Percentiles rank a stretch among this genome's conserved stretches.
Conservation (phyloP, 2,113 vertebrate genomes). For the Hemiscyllium ocellatum region DNA sequence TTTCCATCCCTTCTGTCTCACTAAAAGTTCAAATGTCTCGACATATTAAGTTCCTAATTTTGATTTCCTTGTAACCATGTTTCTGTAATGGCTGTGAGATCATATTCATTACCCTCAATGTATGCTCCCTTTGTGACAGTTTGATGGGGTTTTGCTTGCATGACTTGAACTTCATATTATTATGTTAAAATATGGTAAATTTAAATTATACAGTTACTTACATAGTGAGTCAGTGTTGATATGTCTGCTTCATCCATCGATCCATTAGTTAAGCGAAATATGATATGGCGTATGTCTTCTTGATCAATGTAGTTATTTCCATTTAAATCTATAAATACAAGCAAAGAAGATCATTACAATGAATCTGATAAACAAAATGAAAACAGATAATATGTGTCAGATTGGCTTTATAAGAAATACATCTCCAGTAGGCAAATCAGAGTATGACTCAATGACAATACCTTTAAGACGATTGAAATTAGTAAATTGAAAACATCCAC, state of each 20-base stretch:
- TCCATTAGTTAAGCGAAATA: slow-evolving; percentile 43
- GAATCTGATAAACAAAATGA: neutral
- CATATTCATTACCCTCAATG: too few relatives aligned
- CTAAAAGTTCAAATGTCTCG: too few relatives aligned
- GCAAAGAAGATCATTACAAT: neutral
- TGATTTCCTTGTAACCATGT: too few relatives aligned
- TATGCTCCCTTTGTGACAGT: neutral
- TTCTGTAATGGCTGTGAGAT: too few relatives aligned
- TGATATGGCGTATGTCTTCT: slow-evolving; percentile 47
- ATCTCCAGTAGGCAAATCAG: neutral
- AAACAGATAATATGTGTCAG: neutral
- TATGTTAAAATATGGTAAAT: neutral
- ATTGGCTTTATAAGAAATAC: neutral
- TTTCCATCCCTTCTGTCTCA: too few relatives aligned
- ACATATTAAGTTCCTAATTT: too few relatives aligned
- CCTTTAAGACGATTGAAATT: neutral
- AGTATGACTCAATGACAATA: neutral
- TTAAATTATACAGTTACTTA: slow-evolving; percentile 39
- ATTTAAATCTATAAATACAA: slow-evolving; percentile 48
- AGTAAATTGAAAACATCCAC: neutral
- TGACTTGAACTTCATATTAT: neutral
- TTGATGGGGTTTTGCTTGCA: neutral
- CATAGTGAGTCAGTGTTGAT: slow-evolving; percentile 41
- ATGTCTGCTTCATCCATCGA: slow-evolving; percentile 44
- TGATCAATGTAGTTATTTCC: slow-evolving; percentile 50